These are phyloP conservation scores for Ictidomys tridecemlineatus DNA, from an alignment of 2,113 vertebrate species.

Conservation along the genomic window DNA sequence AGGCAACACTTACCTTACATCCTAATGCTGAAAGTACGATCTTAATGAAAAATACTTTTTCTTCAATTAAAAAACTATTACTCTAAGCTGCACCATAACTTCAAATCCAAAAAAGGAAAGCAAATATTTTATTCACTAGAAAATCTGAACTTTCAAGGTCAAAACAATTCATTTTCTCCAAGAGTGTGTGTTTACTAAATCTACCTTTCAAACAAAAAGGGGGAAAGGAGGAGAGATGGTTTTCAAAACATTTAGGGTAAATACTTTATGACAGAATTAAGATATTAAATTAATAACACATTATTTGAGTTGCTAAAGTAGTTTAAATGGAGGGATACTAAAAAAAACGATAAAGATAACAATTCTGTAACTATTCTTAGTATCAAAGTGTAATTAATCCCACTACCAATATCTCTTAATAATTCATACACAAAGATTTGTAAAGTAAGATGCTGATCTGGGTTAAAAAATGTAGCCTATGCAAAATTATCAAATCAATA, in stretches of 20 bases:
- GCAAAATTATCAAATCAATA: conserved; percentile 16
- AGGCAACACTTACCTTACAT: conserved; percentile 13
- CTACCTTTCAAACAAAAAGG: conserved; percentile 32
- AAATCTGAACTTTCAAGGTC: conserved; percentile 54
- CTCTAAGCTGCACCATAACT: conserved; percentile 21
- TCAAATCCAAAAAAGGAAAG: conserved; percentile 55
- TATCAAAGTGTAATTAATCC: conserved; percentile 1
- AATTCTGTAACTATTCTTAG: conserved; percentile 50
- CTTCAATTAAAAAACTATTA: conserved; percentile 58
- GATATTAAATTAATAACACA: not conserved
- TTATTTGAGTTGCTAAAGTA: not conserved
- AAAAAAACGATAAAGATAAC: not conserved
- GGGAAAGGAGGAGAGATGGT: accelerated
- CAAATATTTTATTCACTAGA: conserved; percentile 53
- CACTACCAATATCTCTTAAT: not conserved
- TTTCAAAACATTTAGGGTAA: conserved; percentile 62
- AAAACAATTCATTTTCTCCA: conserved; percentile 56
- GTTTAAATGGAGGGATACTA: not conserved
- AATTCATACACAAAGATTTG: conserved; percentile 51
- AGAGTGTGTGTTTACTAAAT: not conserved
- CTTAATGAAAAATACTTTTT: conserved; percentile 47
- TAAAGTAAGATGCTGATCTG: conserved; percentile 45
- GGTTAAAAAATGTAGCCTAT: conserved; percentile 53
- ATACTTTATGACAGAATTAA: not conserved
- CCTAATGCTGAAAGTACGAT: not conserved